These are phyloP conservation scores for Andrena minutula DNA, from an alignment of 2,888 invertebrate species.

Conservation along the genomic window DNA sequence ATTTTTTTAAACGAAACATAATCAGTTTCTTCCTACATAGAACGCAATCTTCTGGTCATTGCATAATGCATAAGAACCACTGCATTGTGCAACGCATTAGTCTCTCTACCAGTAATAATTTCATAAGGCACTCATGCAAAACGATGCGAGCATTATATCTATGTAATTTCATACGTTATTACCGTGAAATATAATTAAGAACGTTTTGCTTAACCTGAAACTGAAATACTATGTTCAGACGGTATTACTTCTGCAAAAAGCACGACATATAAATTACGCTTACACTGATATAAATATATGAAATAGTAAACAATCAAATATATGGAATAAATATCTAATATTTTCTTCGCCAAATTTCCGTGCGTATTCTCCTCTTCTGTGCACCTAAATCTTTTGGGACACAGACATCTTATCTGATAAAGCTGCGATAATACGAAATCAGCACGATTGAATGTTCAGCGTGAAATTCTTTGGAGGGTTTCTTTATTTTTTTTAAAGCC, in stretches of 20 bases:
- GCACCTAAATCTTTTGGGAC: not conserved
- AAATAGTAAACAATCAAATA: not conserved
- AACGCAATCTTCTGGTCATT: slow-evolving; percentile 34
- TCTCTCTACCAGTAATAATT: slow-evolving; percentile 36
- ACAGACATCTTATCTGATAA: slow-evolving; percentile 47
- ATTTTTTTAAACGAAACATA: not conserved
- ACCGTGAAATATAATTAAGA: slow-evolving; percentile 8
- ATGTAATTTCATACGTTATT: slow-evolving; percentile 19
- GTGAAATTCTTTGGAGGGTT: not conserved
- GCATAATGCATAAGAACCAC: slow-evolving; percentile 47
- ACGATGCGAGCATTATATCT: slow-evolving; percentile 8
- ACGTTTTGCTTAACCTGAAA: not conserved
- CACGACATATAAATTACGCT: not conserved
- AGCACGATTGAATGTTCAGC: not conserved
- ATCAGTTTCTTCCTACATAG: slow-evolving; percentile 17
- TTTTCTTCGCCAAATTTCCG: not conserved
- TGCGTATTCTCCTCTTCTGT: not conserved
- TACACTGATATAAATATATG: not conserved
- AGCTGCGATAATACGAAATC: slow-evolving; percentile 40
- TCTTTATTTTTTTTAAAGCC: not conserved
- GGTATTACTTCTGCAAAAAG: not conserved
- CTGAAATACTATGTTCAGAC: not conserved
- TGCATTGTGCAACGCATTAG: slow-evolving; percentile 30
- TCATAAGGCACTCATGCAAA: slow-evolving; percentile 33
- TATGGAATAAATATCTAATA: not conserved